These are phyloP conservation scores for Porites divaricata DNA, from an alignment of 92 coral and sea anemone genomes.

Conservation along the genomic window DNA sequence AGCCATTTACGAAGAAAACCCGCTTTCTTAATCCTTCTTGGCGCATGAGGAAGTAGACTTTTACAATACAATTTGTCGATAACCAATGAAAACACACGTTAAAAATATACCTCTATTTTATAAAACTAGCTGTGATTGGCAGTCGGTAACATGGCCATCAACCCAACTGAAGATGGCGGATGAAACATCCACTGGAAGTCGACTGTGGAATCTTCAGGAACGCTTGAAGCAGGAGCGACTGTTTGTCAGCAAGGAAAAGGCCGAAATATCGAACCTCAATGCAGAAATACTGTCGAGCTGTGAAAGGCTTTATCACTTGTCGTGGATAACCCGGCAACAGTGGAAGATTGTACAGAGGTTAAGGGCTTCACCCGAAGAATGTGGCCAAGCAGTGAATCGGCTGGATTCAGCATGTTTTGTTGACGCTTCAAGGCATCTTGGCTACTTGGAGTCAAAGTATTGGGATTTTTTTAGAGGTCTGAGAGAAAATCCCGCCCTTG, in stretches of 20 bases:
- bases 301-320: conserved; percentile 87
- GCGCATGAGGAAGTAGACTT: background rate
- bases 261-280: conserved; percentile 71
- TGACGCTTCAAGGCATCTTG: conserved; percentile 86
- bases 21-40: background rate
- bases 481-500: conserved; percentile 76
- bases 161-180: conserved; percentile 76
- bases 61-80: background rate
- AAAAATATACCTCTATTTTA: background rate
- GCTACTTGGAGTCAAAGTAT: conserved; percentile 90
- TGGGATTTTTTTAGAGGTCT: conserved; percentile 92
- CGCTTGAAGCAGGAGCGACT: conserved; percentile 87
- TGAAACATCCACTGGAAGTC: conserved; percentile 36
- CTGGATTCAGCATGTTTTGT: conserved; percentile 85
- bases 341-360: conserved; percentile 87
- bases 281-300: conserved; percentile 81
- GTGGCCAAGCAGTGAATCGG: conserved; percentile 82
- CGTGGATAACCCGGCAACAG: conserved; percentile 95
- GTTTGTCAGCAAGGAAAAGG: conserved; percentile 87
- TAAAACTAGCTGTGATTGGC: conserved; percentile 34
- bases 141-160: background rate
- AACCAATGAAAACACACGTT: conserved; percentile 35
- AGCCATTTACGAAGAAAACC: too few species aligned
- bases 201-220: conserved; percentile 88
- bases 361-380: conserved; percentile 89